These are phyloP conservation scores for Aleiodes testaceus DNA, from an alignment of 2,888 invertebrate genomes.

Conservation along the genomic window DNA sequence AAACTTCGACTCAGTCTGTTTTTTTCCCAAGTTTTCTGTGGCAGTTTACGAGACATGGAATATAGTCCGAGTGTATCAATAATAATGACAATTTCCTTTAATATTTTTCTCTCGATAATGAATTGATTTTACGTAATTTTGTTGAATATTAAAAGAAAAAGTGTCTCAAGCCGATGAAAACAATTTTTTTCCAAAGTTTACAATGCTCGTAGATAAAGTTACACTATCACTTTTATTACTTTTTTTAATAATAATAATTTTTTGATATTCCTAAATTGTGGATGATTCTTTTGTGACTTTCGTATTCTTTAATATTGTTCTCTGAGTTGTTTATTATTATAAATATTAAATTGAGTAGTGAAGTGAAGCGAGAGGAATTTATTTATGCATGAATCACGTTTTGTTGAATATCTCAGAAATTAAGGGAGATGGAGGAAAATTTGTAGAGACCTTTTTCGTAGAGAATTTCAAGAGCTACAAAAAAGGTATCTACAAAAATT, in stretches of 20 bases:
- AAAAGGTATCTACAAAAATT: too few relatives aligned
- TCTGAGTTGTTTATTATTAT: constrained; percentile 23
- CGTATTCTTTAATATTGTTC: constrained; percentile 15
- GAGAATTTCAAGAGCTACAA: too few relatives aligned
- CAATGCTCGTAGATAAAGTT: constrained; percentile 3
- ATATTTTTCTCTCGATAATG: background rate
- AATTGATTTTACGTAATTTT: too few relatives aligned
- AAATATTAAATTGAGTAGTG: constrained; percentile 36
- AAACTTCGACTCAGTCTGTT: background rate
- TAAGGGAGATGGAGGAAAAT: too few relatives aligned
- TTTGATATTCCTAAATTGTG: constrained; percentile 18
- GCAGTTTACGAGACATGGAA: constrained; percentile 8
- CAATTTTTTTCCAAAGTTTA: background rate
- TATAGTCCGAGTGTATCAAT: background rate
- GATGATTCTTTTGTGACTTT: constrained; percentile 28
- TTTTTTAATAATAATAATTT: too few relatives aligned
- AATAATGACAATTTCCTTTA: too few relatives aligned
- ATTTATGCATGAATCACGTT: too few relatives aligned
- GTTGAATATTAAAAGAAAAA: too few relatives aligned
- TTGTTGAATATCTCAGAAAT: too few relatives aligned
- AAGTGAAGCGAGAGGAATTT: too few relatives aligned
- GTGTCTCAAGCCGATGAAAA: too few relatives aligned
- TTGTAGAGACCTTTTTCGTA: too few relatives aligned
- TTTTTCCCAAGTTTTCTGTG: background rate
- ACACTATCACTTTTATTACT: constrained; percentile 18